A percentile compares a stretch with the other conserved stretches of the same genome.
phyloP scores from a whole-genome alignment of 1,140 invertebrate genomes.

The Drosophila asahinai region DNA sequence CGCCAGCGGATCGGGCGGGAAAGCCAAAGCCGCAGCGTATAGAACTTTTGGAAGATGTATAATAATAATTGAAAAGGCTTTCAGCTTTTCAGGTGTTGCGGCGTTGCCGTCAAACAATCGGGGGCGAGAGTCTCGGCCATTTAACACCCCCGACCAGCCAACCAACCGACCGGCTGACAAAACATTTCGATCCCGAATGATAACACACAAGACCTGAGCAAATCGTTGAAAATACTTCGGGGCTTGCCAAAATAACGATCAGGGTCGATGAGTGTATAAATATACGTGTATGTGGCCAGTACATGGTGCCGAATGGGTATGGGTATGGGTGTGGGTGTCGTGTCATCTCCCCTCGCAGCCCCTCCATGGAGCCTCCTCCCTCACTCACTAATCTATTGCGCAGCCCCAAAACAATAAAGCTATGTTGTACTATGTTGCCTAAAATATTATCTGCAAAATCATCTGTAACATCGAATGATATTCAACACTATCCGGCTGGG shows the following conservation, averaged over 20 bases:
- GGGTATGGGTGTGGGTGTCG: conserved; percentile 1
- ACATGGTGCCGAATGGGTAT: conserved; percentile 11
- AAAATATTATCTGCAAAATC: conserved; percentile 76
- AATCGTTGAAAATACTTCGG: conserved; percentile 41
- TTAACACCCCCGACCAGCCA: conserved; percentile 43
- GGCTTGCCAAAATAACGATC: conserved; percentile 72
- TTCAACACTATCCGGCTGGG: conserved; percentile 80
- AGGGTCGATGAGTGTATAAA: conserved; percentile 69
- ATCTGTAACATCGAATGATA: conserved; percentile 80
- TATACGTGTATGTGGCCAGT: conserved; percentile 32
- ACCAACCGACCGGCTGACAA: conserved; percentile 47
- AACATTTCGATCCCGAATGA: conserved; percentile 73
- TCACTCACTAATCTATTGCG: conserved; percentile 32
- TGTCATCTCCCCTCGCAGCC: background rate
- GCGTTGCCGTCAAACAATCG: conserved; percentile 24
- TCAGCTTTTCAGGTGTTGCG: conserved; percentile 59
- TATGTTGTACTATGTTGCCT: conserved; percentile 8
- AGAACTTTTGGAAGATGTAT: conserved; percentile 40
- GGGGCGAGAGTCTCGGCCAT: conserved; percentile 34
- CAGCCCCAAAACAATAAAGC: conserved; percentile 24
- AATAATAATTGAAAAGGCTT: conserved; percentile 53
- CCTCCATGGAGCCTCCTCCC: conserved; percentile 21
- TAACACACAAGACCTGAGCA: conserved; percentile 50
- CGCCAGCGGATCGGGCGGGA: conserved; percentile 14
- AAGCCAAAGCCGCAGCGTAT: conserved; percentile 1